Evolutionary conservation across 2,888 invertebrate species (phyloP), one percentile per base, ranked within the genome.

Genomic region (Bembecia ichneumoniformis): DNA sequence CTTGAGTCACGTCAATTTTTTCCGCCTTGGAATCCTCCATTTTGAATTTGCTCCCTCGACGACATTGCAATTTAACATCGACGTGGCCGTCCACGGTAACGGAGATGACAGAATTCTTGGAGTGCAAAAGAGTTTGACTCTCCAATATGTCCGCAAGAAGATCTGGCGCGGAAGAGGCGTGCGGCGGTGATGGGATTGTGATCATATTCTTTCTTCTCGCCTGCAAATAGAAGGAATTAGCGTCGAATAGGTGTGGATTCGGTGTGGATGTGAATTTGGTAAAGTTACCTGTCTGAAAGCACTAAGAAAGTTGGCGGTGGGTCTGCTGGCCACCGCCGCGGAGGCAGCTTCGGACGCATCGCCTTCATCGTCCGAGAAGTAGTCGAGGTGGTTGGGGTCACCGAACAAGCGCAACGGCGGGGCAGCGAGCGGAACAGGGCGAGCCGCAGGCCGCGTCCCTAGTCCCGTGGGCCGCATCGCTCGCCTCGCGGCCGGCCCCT

Each of bases 101-200:
- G 0, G 89, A 88, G 5, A 91, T 82, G 3, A 90, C 73, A 17
- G 90, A 83, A 47, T 90, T 87, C 54, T 89, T 91, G 4, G 92
- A 91, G 68, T 93, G 92, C 77, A 94, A 89, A 52, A 91, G 83
- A 47, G 91, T 89, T 71, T 94, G 94, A 58, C 90, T 89, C 55
- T 90, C 90, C 62, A 95, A 77, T 58, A 95, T 94, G 60, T 88
- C 90, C 34, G 90, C 90, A 3, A 95, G 77, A 7, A 95, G 63
- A 75, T 94, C 93, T 0, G 89, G 79, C 9, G 84, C 78, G n/a
- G 88, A 67, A 1, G 77, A 54, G 16, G 83, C 77, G 56, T 70
- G 77, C 15, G 84, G 68, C 40, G 84, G 82, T 0, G 83, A 81
- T 7, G 84, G 74, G 44, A 79, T 59, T 16, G 73, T 60, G 11